phyloP scores from a whole-genome alignment of 1,140 invertebrate species.

The Chironomus striatipennis region DNA sequence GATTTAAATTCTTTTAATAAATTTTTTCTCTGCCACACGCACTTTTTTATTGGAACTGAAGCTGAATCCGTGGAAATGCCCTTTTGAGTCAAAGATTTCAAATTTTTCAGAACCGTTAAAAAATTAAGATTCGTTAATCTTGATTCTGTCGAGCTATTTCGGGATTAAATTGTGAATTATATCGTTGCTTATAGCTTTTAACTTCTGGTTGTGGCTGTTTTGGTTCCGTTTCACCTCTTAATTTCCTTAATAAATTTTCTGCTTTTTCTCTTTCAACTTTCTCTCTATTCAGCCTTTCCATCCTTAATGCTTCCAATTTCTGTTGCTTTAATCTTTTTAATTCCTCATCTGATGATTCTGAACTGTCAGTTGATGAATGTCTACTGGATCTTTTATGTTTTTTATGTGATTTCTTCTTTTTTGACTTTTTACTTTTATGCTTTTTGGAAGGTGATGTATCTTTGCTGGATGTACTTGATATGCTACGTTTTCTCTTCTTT shows the following conservation, averaged over 20 bases:
- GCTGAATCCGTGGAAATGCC: too few species aligned
- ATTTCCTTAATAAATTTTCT: slow-evolving; percentile 50
- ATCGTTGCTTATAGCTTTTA: background rate
- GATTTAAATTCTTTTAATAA: background rate
- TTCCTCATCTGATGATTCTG: slow-evolving; percentile 24
- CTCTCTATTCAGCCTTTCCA: slow-evolving; percentile 72
- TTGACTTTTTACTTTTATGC: slow-evolving; percentile 34
- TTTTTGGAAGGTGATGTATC: slow-evolving; percentile 41
- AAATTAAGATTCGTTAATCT: background rate
- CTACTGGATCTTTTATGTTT: slow-evolving; percentile 33
- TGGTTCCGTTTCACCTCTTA: background rate
- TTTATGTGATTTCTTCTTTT: slow-evolving; percentile 35
- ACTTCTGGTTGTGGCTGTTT: background rate
- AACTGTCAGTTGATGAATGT: background rate
- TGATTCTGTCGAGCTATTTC: background rate
- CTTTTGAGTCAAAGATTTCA: too few species aligned
- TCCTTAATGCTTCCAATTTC: slow-evolving; percentile 65
- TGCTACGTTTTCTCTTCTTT: slow-evolving; percentile 24
- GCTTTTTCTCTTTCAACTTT: slow-evolving; percentile 60
- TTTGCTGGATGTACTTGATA: slow-evolving; percentile 28
- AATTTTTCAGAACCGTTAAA: background rate
- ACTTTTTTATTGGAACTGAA: too few species aligned
- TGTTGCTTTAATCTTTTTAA: slow-evolving; percentile 32
- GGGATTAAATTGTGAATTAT: slow-evolving; percentile 12
- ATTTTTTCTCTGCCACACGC: too few species aligned